Evolutionary conservation across 2,113 vertebrate genomes (phyloP), one percentile per base, ranked within the genome.

Genomic region (Electrona antarctica): DNA sequence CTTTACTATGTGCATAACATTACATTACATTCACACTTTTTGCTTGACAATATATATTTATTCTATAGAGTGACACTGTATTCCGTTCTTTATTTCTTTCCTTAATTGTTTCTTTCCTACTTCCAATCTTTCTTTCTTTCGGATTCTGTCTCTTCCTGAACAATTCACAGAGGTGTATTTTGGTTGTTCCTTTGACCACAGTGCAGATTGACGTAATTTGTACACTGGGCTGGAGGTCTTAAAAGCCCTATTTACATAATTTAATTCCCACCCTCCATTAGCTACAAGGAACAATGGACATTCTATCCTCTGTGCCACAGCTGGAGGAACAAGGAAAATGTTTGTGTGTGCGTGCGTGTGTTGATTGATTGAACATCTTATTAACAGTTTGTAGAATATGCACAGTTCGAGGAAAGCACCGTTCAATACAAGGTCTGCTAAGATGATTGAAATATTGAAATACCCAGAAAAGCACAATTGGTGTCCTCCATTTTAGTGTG

Each of bases 401-500:
- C 21, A 21, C 21, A 21, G 21, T 21, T 21, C 21, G 21, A 21
- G 21, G 21, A 21, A 21, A 21, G 21, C 21, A 21, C 21, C 21
- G 21, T 21, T 21, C 21, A 21, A 21, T 21, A 21, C 21, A 21
- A 21, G 21, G 21, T 21, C 21, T 21, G 10, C 9, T 6, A 10
- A 57, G 13, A 9, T n/a, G n/a, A n/a, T n/a, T n/a, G 50, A 15
- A 55, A n/a, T n/a, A n/a, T n/a, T 45, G 7, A 8, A 48, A 46
- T 2, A 4, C 13, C 54, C 21, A 21, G n/a, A n/a, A n/a, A n/a
- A n/a, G n/a, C n/a, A n/a, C n/a, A n/a, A n/a, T n/a, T n/a, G n/a
- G n/a, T 14, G 57, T 68, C 9, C 15, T 6, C 59, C 49, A 76
- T 76, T 65, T 58, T 14, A 21, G 56, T 21, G 56, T 58, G 56